Evolutionary conservation across 2,113 vertebrate species (phyloP).

Genomic region (Rhineura floridana): DNA sequence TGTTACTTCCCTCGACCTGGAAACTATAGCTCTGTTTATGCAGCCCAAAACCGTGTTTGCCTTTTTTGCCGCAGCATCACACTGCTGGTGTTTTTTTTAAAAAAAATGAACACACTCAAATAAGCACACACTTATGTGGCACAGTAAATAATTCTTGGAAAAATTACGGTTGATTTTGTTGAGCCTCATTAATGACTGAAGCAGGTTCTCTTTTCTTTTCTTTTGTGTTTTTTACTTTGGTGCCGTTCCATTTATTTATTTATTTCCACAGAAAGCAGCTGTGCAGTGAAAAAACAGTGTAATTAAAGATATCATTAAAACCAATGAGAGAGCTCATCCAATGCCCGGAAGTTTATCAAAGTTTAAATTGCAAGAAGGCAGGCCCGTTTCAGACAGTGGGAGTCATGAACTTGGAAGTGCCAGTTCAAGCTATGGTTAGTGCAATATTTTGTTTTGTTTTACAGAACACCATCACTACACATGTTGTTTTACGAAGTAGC

Average conservation of each 20-base stretch:
- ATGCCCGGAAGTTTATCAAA: background rate
- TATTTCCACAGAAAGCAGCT: background rate
- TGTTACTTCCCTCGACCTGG: too few relatives aligned
- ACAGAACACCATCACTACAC: background rate
- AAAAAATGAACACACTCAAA: constrained; percentile 17
- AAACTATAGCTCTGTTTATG: too few relatives aligned
- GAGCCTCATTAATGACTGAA: constrained; percentile 1
- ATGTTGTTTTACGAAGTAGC: background rate
- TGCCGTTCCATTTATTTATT: background rate
- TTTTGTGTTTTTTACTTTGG: too few relatives aligned
- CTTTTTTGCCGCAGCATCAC: too few relatives aligned
- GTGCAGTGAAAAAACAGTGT: background rate
- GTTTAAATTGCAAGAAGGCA: background rate
- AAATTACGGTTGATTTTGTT: constrained; percentile 18
- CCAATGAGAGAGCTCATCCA: background rate
- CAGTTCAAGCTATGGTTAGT: background rate
- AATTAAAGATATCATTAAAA: constrained; percentile 10
- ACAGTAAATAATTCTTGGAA: background rate
- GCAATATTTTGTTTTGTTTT: background rate
- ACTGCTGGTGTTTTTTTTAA: too few relatives aligned
- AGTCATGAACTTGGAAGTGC: background rate
- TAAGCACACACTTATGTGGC: background rate
- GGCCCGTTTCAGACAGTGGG: background rate
- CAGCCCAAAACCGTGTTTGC: too few relatives aligned
- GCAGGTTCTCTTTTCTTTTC: background rate